A percentile compares a stretch with the other conserved stretches of the same genome.
Conservation (phyloP, 2,888 invertebrate genomes). For the Aspidapion aeneum region DNA sequence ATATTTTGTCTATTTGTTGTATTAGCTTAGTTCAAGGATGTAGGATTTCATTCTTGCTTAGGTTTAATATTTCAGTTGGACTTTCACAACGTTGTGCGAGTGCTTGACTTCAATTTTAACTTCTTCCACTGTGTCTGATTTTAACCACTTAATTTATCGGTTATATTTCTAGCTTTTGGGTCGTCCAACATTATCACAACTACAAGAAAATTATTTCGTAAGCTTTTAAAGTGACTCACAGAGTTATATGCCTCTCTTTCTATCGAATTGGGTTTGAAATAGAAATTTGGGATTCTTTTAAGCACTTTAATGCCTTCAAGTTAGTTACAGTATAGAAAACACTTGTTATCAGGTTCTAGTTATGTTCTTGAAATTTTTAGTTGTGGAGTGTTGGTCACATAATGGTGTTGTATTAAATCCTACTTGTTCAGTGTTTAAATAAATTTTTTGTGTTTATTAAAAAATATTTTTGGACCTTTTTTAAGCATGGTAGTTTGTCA, state of each 20-base stretch:
- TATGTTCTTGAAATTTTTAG: no score
- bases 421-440: no score
- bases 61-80: no score
- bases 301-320: background rate
- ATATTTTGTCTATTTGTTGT: no score
- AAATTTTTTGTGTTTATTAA: constrained; percentile 10
- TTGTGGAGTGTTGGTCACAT: background rate
- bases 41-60: no score
- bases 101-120: no score
- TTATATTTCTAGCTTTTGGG: background rate
- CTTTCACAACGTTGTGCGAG: no score
- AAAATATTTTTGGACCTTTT: constrained; percentile 1
- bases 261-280: background rate
- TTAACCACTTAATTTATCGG: background rate
- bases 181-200: background rate
- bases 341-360: background rate
- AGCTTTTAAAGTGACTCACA: background rate
- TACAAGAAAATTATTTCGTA: background rate
- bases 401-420: background rate
- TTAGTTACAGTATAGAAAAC: background rate
- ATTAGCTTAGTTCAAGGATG: no score
- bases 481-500: constrained; percentile 24
- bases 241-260: background rate
- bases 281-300: background rate
- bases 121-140: no score